phyloP scores from a whole-genome alignment of 2,113 vertebrate genomes.

The Uria aalge region DNA sequence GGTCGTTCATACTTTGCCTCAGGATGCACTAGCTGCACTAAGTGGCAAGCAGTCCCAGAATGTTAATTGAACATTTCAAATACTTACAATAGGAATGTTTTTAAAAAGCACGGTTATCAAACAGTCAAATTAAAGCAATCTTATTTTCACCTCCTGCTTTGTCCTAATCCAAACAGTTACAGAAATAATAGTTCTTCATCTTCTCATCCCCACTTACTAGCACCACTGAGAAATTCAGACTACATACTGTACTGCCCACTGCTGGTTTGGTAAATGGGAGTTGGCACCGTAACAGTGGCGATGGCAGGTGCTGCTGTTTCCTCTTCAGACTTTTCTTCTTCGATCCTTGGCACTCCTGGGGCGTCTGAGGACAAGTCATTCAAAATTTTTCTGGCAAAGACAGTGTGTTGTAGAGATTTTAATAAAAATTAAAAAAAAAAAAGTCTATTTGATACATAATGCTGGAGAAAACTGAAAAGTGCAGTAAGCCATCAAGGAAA shows the following conservation, averaged over 20 bases:
- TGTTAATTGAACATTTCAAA: not conserved
- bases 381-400: slow-evolving; percentile 91
- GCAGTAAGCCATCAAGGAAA: slow-evolving; percentile 10
- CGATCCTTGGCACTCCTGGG: slow-evolving; percentile 93
- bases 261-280: slow-evolving; percentile 98
- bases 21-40: not conserved
- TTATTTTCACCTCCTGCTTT: slow-evolving; percentile 17
- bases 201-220: slow-evolving; percentile 46
- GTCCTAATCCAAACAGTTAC: not conserved
- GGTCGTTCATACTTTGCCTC: not conserved
- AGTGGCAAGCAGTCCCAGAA: not conserved
- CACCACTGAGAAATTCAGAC: slow-evolving; percentile 58
- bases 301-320: slow-evolving; percentile 91
- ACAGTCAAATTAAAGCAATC: not conserved
- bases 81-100: not conserved
- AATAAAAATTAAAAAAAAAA: slow-evolving; percentile 27
- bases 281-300: slow-evolving; percentile 96
- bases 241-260: slow-evolving; percentile 98
- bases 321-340: slow-evolving; percentile 98
- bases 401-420: slow-evolving; percentile 56
- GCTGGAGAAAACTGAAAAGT: not conserved
- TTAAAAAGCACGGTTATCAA: not conserved
- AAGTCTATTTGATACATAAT: not conserved
- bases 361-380: slow-evolving; percentile 97
- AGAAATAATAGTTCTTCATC: slow-evolving; percentile 19